phyloP scores from a whole-genome alignment of 1,140 invertebrate species.

The Drosophila sp. region DNA sequence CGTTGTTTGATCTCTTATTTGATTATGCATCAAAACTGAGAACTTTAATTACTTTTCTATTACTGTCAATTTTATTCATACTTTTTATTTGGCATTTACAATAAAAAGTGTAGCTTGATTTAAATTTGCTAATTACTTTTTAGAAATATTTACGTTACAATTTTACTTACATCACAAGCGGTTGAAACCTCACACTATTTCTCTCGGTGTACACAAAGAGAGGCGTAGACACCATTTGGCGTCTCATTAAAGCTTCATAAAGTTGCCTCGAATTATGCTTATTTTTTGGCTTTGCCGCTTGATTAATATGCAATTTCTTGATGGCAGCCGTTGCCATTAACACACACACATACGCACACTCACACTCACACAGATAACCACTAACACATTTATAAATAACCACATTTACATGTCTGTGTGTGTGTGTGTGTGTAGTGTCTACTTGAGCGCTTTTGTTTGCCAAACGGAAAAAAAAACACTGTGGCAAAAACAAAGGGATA shows the following conservation, averaged over 20 bases:
- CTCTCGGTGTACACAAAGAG: neutral
- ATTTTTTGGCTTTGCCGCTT: conserved; percentile 52
- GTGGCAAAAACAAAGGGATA: conserved; percentile 79
- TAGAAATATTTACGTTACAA: no score
- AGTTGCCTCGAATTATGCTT: conserved; percentile 33
- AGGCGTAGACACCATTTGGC: conserved; percentile 54
- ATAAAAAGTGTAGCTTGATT: no score
- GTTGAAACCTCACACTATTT: no score
- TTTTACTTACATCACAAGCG: no score
- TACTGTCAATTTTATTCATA: no score
- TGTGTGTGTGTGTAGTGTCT: conserved; percentile 27
- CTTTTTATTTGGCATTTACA: no score
- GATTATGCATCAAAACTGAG: no score
- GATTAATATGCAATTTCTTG: conserved; percentile 81
- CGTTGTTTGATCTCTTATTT: no score
- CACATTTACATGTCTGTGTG: conserved; percentile 18
- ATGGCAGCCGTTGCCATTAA: conserved; percentile 69
- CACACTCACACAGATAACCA: conserved; percentile 30
- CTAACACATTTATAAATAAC: conserved; percentile 54
- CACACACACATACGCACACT: conserved; percentile 42
- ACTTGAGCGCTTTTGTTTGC: conserved; percentile 58
- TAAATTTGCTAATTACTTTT: no score
- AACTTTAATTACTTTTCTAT: no score
- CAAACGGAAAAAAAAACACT: conserved; percentile 71
- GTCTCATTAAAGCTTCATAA: conserved; percentile 69